Percentiles rank a stretch among this genome's conserved stretches.
Evolutionary conservation across 2,797 vertebrate genomes (phyloP).

Genomic region (Enteromius trimaculatus): DNA sequence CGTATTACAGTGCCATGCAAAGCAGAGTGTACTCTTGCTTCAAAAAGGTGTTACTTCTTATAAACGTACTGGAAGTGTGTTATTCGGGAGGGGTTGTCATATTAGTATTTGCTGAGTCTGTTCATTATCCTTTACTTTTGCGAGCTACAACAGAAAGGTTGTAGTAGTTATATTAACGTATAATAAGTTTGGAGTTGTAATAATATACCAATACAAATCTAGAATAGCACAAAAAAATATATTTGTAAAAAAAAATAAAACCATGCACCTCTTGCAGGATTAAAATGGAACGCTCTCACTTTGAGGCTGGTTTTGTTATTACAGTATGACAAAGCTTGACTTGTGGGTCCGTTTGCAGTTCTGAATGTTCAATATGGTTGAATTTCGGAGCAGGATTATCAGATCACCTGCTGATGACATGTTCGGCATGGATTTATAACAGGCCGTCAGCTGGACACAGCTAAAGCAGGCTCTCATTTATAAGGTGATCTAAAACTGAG

Average conservation of each 20-base stretch:
- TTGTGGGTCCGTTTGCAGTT: conserved; percentile 26
- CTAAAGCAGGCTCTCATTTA: conserved; percentile 41
- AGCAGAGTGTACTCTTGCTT: conserved; percentile 1
- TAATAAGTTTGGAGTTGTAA: neutral
- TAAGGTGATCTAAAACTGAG: conserved; percentile 46
- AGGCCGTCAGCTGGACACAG: conserved; percentile 21
- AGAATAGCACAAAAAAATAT: neutral
- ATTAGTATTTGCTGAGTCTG: conserved; percentile 7
- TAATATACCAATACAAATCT: neutral
- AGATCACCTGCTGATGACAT: conserved; percentile 23
- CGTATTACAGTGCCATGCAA: conserved; percentile 39
- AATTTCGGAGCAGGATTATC: conserved; percentile 16
- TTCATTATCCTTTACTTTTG: conserved; percentile 52
- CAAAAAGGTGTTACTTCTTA: neutral
- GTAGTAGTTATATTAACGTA: no score
- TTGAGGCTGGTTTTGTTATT: conserved; percentile 4
- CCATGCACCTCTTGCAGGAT: conserved; percentile 42
- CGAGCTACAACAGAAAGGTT: conserved; percentile 67
- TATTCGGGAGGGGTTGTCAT: neutral
- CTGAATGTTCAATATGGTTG: conserved; percentile 36
- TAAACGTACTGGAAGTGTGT: neutral
- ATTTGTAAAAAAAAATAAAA: neutral
- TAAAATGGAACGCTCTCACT: conserved; percentile 44
- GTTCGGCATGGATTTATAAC: conserved; percentile 24
- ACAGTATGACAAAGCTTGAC: neutral